Percentiles rank a stretch among this genome's conserved stretches.
These are phyloP conservation scores for Cuculus canorus DNA, from an alignment of 2,797 vertebrate species.

Conservation along the genomic window DNA sequence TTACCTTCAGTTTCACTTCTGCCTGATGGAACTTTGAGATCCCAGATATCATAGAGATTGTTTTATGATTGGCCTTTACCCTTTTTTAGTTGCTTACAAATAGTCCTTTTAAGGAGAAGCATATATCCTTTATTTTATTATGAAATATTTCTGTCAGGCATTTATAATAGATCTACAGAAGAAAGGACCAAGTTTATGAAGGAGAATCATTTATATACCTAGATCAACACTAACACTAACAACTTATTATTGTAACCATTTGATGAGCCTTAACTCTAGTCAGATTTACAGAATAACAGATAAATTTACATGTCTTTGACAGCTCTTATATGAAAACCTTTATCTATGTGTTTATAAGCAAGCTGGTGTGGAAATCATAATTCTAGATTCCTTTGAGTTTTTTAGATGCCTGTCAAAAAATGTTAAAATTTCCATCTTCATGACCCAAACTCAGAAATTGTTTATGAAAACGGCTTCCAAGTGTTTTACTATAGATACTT, in stretches of 20 bases:
- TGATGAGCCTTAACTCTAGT: not conserved
- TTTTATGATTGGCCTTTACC: not conserved
- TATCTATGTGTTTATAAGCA: not conserved
- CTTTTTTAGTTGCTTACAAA: not conserved
- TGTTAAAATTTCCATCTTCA: not conserved
- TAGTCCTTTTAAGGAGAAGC: not conserved
- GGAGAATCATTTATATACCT: not conserved
- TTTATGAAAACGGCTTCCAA: not conserved
- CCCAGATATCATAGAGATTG: not conserved
- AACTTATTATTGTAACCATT: not conserved
- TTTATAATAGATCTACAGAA: not conserved
- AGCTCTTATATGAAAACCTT: not conserved
- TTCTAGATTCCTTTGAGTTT: not conserved
- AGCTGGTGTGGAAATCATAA: not conserved
- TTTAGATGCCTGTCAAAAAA: not conserved
- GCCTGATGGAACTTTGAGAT: not conserved
- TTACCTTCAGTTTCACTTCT: not conserved
- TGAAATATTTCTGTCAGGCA: not conserved
- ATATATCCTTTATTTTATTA: not conserved
- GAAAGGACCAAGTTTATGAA: not conserved
- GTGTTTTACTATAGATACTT: not conserved
- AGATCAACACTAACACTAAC: not conserved
- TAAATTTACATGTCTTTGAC: not conserved
- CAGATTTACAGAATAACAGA: not conserved
- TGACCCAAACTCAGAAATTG: not conserved